Evolutionary conservation across 2,888 invertebrate genomes (phyloP), one percentile per base, ranked within the genome.

Genomic region (Dryobotodes eremita): DNA sequence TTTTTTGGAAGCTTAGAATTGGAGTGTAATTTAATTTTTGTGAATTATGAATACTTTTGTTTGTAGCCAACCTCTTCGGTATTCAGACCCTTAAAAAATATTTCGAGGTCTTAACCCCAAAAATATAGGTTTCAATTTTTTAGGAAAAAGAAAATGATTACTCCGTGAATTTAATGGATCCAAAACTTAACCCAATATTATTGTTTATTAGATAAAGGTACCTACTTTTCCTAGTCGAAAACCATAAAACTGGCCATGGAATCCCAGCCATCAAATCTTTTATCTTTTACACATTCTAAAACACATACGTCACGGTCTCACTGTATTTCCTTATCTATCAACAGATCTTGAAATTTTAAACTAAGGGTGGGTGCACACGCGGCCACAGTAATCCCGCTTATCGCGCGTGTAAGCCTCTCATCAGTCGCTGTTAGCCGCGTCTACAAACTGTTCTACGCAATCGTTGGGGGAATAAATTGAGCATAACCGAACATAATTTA

Each of bases 331-430:
- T 88, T 90, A 92, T 92, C 92, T 88, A 89, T 91, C 85, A 89
- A 87, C 88, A 86, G 75, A 94, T 94, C 92, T 92, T 89, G 91
- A 93, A 95, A 94, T 90, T 95, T 95, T 95, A 95, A 96, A 94
- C 88, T 93, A 91, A 92, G 92, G 93, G 93, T 86, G 90, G 82
- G 86, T 85, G 84, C 90, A 90, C 90, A 90, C 89, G 86, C 92
- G 86, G 75, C 87, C 86, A 89, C 92, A 89, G 92, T 93, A 92
- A 91, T 92, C 92, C 90, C 90, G 92, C 93, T 94, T 95, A 95
- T 95, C 94, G 90, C 89, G 88, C 88, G 82, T 92, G 95, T 95
- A 95, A 96, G 94, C 95, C 91, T 91, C 92, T 94, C 96, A 93
- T 95, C 95, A 94, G 90, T 70, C 80, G 70, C 79, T 88, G 90